A percentile compares a stretch with the other conserved stretches of the same genome.
Conservation (phyloP, 2,797 vertebrate genomes). For the Sebastes kiyomatsui region DNA sequence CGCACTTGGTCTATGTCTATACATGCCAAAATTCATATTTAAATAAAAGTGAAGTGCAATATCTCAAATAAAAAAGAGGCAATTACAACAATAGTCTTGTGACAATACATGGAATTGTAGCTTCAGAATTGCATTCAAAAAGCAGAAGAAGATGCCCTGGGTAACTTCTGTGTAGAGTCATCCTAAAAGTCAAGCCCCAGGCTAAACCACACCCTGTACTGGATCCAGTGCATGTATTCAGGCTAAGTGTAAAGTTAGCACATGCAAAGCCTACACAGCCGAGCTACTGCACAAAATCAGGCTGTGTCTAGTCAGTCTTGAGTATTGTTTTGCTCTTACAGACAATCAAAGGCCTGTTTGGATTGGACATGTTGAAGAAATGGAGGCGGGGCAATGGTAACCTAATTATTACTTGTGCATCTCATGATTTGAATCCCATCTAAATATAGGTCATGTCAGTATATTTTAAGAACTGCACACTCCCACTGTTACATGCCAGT, state of each 20-base stretch:
- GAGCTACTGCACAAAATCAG: not conserved
- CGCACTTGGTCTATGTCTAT: not conserved
- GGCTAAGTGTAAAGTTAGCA: not conserved
- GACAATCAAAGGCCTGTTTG: not conserved
- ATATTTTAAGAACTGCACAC: not conserved
- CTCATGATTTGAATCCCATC: not conserved
- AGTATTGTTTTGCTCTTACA: not conserved
- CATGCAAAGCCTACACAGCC: not conserved
- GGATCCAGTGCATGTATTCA: not conserved
- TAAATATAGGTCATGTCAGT: not conserved
- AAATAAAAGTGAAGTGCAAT: not conserved
- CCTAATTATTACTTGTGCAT: not conserved
- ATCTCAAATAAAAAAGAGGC: not conserved
- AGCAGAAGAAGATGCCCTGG: not conserved
- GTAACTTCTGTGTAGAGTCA: not conserved
- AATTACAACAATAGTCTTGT: not conserved
- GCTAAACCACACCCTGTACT: not conserved
- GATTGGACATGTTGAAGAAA: not conserved
- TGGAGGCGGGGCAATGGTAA: not conserved
- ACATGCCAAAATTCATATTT: not conserved
- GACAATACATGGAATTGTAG: not conserved
- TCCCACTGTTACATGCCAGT: not conserved
- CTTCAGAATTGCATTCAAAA: not conserved
- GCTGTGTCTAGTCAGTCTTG: not conserved
- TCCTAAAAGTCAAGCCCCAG: constrained; percentile 9